These are phyloP conservation scores for Mycteria americana DNA, from an alignment of 2,797 vertebrate species.

Conservation along the genomic window DNA sequence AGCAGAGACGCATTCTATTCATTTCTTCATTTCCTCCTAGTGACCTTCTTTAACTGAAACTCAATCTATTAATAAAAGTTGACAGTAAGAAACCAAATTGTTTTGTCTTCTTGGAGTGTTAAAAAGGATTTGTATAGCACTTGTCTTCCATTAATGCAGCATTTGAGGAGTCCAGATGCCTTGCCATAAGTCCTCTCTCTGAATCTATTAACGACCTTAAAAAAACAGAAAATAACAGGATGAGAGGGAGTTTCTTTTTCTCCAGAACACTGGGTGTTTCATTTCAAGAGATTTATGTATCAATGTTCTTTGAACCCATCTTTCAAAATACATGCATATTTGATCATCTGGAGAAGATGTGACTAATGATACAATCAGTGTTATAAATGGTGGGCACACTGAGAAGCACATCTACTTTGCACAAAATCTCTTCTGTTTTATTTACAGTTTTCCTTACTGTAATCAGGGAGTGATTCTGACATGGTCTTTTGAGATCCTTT, in stretches of 20 bases:
- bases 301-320: slow-evolving; percentile 48
- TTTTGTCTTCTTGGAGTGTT: background rate
- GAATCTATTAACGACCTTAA: background rate
- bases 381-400: slow-evolving; percentile 45
- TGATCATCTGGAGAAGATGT: slow-evolving; percentile 44
- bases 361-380: slow-evolving; percentile 68
- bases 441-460: slow-evolving; percentile 11
- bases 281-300: slow-evolving; percentile 46
- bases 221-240: background rate
- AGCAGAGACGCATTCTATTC: background rate
- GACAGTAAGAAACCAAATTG: slow-evolving; percentile 33
- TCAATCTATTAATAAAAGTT: slow-evolving; percentile 43
- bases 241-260: background rate
- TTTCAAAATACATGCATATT: slow-evolving; percentile 66
- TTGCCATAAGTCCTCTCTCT: slow-evolving; percentile 24
- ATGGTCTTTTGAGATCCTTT: background rate
- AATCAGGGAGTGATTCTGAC: background rate
- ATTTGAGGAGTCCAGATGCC: slow-evolving; percentile 32
- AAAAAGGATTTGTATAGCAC: slow-evolving; percentile 33
- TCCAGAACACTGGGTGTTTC: slow-evolving; percentile 4
- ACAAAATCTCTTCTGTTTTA: background rate
- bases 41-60: slow-evolving; percentile 35
- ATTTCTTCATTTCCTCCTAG: slow-evolving; percentile 19
- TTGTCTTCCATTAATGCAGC: slow-evolving; percentile 23
- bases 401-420: slow-evolving; percentile 43